phyloP scores from a whole-genome alignment of 2,113 vertebrate species.

The Cettia cetti region DNA sequence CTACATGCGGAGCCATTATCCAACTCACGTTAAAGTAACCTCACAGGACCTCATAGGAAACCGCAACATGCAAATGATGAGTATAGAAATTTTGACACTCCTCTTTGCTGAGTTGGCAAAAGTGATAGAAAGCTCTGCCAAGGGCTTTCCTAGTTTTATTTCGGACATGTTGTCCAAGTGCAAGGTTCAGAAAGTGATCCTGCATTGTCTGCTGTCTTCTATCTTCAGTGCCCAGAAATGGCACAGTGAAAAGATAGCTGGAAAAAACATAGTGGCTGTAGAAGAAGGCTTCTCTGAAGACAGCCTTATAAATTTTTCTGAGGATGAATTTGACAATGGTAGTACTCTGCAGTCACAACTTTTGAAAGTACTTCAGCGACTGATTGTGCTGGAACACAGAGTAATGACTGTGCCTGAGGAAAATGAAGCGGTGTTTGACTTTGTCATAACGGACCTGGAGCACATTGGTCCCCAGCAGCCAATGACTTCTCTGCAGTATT shows the following conservation, averaged over 20 bases:
- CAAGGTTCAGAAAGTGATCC: slow-evolving; percentile 97
- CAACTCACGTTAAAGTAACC: slow-evolving; percentile 86
- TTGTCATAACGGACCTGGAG: slow-evolving; percentile 87
- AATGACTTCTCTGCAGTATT: slow-evolving; percentile 93
- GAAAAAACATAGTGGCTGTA: slow-evolving; percentile 81
- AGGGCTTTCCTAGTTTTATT: slow-evolving; percentile 97
- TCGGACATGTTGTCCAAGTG: slow-evolving; percentile 95
- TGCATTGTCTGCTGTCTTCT: slow-evolving; percentile 93
- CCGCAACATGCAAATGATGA: slow-evolving; percentile 97
- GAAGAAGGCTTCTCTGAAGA: slow-evolving; percentile 97
- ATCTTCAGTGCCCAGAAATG: slow-evolving; percentile 97
- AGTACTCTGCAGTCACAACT: slow-evolving; percentile 95
- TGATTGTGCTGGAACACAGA: slow-evolving; percentile 91
- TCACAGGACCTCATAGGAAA: slow-evolving; percentile 93
- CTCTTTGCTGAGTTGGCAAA: slow-evolving; percentile 93
- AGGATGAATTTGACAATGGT: slow-evolving; percentile 92
- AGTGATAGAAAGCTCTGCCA: slow-evolving; percentile 91
- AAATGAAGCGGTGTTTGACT: slow-evolving; percentile 84
- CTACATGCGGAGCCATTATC: slow-evolving; percentile 94
- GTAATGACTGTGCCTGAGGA: slow-evolving; percentile 91
- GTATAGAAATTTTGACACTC: slow-evolving; percentile 92
- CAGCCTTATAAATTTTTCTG: slow-evolving; percentile 94
- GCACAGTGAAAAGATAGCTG: slow-evolving; percentile 85
- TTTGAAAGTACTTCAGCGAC: slow-evolving; percentile 88
- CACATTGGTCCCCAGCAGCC: slow-evolving; percentile 94